A percentile compares a stretch with the other conserved stretches of the same genome.
These are phyloP conservation scores for Gymnothorax javanicus DNA, from an alignment of 2,797 vertebrate species.

Conservation along the genomic window DNA sequence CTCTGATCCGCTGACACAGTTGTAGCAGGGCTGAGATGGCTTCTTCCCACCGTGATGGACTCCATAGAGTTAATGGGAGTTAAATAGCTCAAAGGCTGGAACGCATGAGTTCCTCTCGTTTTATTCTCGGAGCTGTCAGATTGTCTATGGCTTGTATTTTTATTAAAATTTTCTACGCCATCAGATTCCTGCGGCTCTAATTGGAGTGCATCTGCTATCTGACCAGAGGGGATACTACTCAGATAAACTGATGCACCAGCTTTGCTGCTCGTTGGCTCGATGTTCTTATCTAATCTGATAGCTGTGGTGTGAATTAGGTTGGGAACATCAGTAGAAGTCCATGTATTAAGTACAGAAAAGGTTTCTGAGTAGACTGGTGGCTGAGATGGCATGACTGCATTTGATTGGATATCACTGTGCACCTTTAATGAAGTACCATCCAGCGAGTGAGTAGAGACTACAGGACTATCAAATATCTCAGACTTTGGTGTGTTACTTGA, in stretches of 20 bases:
- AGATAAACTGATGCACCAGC: background rate
- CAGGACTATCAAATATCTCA: background rate
- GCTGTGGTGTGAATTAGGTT: background rate
- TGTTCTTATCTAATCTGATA: background rate
- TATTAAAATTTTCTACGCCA: background rate
- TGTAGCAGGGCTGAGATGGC: background rate
- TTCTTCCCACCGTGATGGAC: background rate
- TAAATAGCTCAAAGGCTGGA: background rate
- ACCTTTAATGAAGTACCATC: background rate
- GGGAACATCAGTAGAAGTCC: background rate
- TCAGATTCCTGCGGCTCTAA: conserved; percentile 3
- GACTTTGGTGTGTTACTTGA: background rate
- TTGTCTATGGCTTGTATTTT: background rate
- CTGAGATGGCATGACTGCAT: conserved; percentile 6
- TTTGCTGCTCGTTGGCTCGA: background rate
- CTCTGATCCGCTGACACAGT: background rate
- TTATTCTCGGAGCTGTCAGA: background rate
- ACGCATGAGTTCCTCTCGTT: background rate
- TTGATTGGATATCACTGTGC: background rate
- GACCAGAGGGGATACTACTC: background rate
- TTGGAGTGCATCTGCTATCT: background rate
- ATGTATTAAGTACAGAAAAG: background rate
- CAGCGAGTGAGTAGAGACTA: background rate
- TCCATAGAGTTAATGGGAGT: background rate
- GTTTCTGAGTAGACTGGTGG: background rate